These are phyloP conservation scores for Cynocephalus volans DNA, from an alignment of 2,113 vertebrate genomes.

Conservation along the genomic window DNA sequence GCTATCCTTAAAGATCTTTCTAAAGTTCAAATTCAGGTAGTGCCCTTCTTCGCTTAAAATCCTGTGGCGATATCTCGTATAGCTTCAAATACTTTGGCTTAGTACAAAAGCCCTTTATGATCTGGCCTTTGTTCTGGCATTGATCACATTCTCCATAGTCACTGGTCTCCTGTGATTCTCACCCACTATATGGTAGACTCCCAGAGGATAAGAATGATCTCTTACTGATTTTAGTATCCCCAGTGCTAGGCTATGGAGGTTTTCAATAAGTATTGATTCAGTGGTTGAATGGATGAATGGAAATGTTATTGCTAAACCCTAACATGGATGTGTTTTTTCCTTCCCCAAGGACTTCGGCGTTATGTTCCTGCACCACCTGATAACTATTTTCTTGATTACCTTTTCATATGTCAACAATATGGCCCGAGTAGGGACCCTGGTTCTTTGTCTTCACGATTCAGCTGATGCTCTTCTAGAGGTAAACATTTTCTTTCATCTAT, in stretches of 20 bases:
- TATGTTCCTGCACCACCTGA: conserved; percentile 97
- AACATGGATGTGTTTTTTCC: conserved; percentile 69
- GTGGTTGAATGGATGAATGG: background rate
- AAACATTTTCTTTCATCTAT: conserved; percentile 79
- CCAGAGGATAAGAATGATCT: background rate
- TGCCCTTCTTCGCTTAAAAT: conserved; percentile 40
- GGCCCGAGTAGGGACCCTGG: conserved; percentile 95
- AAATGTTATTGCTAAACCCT: conserved; percentile 40
- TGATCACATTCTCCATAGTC: background rate
- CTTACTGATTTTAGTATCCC: background rate
- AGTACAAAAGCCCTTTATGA: background rate
- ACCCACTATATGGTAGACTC: background rate
- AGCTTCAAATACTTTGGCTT: background rate
- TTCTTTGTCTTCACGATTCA: conserved; percentile 96
- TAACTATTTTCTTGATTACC: conserved; percentile 93
- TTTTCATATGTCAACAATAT: conserved; percentile 98
- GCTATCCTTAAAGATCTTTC: background rate
- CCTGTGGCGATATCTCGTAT: background rate
- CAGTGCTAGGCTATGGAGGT: too few relatives aligned
- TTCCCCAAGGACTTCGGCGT: conserved; percentile 95
- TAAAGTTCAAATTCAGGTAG: background rate
- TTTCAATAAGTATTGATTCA: background rate
- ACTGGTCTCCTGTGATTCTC: background rate
- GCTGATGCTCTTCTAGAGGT: conserved; percentile 97
- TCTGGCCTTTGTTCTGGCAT: background rate